Evolutionary conservation across 2,113 vertebrate species (phyloP).

Genomic region (Chlorodrepanis virens): DNA sequence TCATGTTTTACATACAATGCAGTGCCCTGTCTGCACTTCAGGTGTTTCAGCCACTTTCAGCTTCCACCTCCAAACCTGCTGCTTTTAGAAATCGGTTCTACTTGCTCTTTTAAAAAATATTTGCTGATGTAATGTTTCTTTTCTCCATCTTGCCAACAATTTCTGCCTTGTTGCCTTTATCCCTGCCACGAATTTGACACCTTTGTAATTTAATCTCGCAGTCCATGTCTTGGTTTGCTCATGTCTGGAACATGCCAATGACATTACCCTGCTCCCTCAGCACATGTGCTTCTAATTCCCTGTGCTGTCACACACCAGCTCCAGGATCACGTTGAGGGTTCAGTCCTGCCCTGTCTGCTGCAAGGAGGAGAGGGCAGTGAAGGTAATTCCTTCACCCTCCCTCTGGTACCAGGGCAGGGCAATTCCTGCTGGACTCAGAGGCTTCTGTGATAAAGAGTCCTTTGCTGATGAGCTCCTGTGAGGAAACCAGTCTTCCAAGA

Average conservation of each 20-base stretch:
- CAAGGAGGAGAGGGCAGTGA: not conserved
- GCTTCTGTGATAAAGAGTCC: too few relatives aligned
- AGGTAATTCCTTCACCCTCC: not conserved
- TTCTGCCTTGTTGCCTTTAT: not conserved
- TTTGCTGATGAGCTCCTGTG: not conserved
- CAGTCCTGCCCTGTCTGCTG: not conserved
- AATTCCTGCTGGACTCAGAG: not conserved
- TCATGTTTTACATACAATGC: not conserved
- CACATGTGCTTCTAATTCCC: constrained; percentile 46
- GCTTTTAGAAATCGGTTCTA: not conserved
- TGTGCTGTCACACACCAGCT: not conserved
- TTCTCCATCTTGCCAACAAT: not conserved
- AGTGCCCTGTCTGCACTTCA: not conserved
- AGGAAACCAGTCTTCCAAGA: not conserved
- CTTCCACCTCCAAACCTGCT: not conserved
- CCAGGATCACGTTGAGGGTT: not conserved
- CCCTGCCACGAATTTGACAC: not conserved
- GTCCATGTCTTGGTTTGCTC: constrained; percentile 22
- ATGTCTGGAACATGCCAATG: not conserved
- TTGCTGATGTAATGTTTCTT: not conserved
- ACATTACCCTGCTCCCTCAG: not conserved
- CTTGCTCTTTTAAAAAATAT: not conserved
- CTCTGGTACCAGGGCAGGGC: not conserved
- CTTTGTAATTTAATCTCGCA: constrained; percentile 4
- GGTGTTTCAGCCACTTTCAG: not conserved